A percentile compares a stretch with the other conserved stretches of the same genome.
Evolutionary conservation across 2,888 invertebrate species (phyloP).

Genomic region (Melieria crassipennis): DNA sequence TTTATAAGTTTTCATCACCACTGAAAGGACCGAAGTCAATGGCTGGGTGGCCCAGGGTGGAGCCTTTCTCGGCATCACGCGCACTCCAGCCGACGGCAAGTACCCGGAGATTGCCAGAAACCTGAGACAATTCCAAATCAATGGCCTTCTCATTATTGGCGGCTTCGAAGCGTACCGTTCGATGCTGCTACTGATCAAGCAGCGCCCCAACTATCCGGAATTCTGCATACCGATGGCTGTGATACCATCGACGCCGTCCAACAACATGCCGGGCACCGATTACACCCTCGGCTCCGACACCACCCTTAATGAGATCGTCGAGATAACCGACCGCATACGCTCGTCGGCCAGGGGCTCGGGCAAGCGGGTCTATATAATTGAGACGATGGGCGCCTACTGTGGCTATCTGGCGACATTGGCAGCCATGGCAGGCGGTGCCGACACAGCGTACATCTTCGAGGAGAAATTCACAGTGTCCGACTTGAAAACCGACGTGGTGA

Average conservation of each 20-base stretch:
- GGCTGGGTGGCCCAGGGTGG: slow-evolving; percentile 99
- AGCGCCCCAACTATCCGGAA: slow-evolving; percentile 71
- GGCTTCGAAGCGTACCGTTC: slow-evolving; percentile 86
- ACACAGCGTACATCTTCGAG: slow-evolving; percentile 98
- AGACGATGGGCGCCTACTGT: slow-evolving; percentile 99
- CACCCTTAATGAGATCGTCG: slow-evolving; percentile 97
- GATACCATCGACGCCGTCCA: slow-evolving; percentile 96
- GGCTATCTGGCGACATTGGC: slow-evolving; percentile 97
- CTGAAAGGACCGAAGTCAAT: slow-evolving; percentile 87
- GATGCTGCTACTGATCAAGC: slow-evolving; percentile 62
- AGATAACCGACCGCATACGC: slow-evolving; percentile 94
- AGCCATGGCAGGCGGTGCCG: slow-evolving; percentile 96
- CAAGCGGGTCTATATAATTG: slow-evolving; percentile 94
- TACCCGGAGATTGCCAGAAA: slow-evolving; percentile 83
- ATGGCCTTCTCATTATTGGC: slow-evolving; percentile 88
- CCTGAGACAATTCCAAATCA: slow-evolving; percentile 86
- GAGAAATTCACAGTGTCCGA: slow-evolving; percentile 93
- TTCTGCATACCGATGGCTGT: slow-evolving; percentile 95
- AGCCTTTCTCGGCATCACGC: slow-evolving; percentile 94
- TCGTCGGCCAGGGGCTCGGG: slow-evolving; percentile 99
- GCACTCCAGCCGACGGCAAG: slow-evolving; percentile 85
- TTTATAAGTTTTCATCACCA: no score
- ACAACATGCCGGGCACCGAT: slow-evolving; percentile 98
- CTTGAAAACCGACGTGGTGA: slow-evolving; percentile 88
- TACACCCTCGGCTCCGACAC: slow-evolving; percentile 97